Evolutionary conservation across 2,113 vertebrate species (phyloP), one percentile per base, ranked within the genome.

Genomic region (Zosterops japonicus): DNA sequence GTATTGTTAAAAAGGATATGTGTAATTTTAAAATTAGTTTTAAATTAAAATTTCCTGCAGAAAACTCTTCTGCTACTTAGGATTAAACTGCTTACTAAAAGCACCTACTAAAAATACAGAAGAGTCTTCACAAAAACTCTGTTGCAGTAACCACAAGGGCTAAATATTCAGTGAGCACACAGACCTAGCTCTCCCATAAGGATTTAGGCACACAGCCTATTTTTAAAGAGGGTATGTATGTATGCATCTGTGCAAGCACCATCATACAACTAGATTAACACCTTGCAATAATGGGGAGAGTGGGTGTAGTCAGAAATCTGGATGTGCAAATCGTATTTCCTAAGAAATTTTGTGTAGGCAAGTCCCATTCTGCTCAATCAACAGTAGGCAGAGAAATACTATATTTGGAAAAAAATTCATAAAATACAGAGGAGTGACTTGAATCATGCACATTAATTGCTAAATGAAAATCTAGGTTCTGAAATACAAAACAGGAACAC

Each of bases 281-380:
- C 96, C 90, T 93, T 96, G 77, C 77, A 96, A 92, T 94, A 91
- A 96, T 91, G 89, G 74, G 70, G 90, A 95, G 84, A 95, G 94
- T 95, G 89, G 93, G 90, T 81, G 92, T 96, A 94, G 81, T 55
- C 70, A 93, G 89, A 95, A 96, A 96, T 91, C 89, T 95, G 92
- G 91, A 97, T 97, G 94, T 95, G 92, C 93, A 95, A 93, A 96
- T 93, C 96, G 91, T 97, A 96, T 96, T 95, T 96, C 94, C 94
- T 91, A 90, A 94, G 84, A 96, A 97, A 97, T 91, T 92, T 88
- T 91, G 92, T 94, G 94, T 95, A 95, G 96, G 92, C 84, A 97
- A 96, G 87, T 90, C 42, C 82, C 93, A 96, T 90, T 96, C 95
- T 94, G 94, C 89, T 95, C 94, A 91, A 94, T 94, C 92, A 95